Conservation (phyloP, 2,888 invertebrate species). For the Sturmia bella region DNA sequence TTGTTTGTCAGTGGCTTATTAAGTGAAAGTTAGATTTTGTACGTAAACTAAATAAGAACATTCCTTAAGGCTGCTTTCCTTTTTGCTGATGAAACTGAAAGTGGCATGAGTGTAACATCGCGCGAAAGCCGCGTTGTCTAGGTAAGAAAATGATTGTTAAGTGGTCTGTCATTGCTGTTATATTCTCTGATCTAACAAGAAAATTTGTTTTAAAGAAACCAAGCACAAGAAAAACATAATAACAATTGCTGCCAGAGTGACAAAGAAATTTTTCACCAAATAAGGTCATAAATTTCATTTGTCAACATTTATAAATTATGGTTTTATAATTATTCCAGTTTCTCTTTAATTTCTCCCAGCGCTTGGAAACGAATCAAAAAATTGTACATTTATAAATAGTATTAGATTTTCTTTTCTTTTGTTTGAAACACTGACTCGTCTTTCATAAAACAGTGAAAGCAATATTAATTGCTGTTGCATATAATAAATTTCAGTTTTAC, state of each 20-base stretch:
- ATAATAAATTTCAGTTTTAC: too few species aligned
- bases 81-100: background rate
- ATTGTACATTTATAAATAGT: conserved; percentile 18
- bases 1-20: conserved; percentile 40
- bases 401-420: conserved; percentile 5
- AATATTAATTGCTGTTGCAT: too few species aligned
- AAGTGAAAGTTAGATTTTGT: conserved; percentile 58
- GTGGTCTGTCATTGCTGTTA: conserved; percentile 47
- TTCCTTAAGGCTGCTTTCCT: conserved; percentile 47
- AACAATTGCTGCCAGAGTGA: background rate
- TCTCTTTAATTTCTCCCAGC: conserved; percentile 3
- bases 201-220: conserved; percentile 19
- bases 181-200: background rate
- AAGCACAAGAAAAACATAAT: conserved; percentile 1
- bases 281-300: conserved; percentile 67
- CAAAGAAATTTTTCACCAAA: conserved; percentile 38
- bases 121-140: conserved; percentile 57
- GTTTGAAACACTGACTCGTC: too few species aligned
- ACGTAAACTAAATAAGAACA: conserved; percentile 18
- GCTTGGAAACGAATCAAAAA: background rate
- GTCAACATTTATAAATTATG: conserved; percentile 63
- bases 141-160: conserved; percentile 65
- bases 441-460: too few species aligned
- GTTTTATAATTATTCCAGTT: conserved; percentile 56
- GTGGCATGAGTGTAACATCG: background rate